Percentiles rank a stretch among this genome's conserved stretches.
Conservation (phyloP, 1,140 invertebrate genomes). For the Zaprionus camerounensis region DNA sequence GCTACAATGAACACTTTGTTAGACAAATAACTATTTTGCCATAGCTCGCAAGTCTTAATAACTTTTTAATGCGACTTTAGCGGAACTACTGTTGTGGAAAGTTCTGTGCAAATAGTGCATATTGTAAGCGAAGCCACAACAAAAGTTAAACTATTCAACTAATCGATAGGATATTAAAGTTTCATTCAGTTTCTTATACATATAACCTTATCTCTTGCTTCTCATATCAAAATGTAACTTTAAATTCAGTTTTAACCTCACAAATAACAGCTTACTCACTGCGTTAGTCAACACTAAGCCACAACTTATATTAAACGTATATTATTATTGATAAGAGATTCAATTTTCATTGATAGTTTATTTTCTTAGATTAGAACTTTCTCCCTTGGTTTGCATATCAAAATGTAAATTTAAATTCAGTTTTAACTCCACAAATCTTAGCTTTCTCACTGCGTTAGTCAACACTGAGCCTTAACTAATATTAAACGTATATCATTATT, state of each 20-base stretch:
- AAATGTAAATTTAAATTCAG: background rate
- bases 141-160: background rate
- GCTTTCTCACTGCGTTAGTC: background rate
- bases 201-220: background rate
- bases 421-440: background rate
- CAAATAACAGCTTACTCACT: too few species aligned
- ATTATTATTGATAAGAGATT: too few species aligned
- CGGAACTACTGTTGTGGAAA: background rate
- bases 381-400: too few species aligned
- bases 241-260: too few species aligned
- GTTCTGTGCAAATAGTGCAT: background rate
- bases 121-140: background rate
- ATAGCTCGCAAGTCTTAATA: background rate
- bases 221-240: too few species aligned
- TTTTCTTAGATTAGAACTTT: too few species aligned
- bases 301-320: too few species aligned
- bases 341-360: too few species aligned
- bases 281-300: too few species aligned
- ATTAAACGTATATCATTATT: too few species aligned
- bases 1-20: conserved; percentile 1
- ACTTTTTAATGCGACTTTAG: background rate
- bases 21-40: background rate
- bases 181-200: background rate
- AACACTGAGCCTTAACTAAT: background rate
- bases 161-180: too few species aligned